These are phyloP conservation scores for Ranitomeya variabilis DNA, from an alignment of 2,113 vertebrate species.

Conservation along the genomic window DNA sequence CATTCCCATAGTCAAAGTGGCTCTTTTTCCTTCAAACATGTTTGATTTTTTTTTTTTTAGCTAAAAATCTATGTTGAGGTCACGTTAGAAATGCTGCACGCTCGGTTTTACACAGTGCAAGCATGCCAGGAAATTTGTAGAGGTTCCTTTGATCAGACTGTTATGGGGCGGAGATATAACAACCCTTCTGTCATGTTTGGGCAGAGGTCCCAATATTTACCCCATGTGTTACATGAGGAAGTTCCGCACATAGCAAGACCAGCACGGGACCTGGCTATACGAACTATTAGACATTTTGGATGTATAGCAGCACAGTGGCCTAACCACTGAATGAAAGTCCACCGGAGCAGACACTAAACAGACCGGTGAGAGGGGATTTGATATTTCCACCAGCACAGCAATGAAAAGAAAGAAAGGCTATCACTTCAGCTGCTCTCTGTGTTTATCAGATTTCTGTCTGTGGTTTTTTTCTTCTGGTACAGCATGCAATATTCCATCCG, in stretches of 20 bases:
- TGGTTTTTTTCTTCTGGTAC: background rate
- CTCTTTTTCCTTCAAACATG: background rate
- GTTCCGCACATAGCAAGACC: background rate
- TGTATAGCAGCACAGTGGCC: background rate
- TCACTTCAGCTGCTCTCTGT: conserved; percentile 1
- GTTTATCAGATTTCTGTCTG: conserved; percentile 13
- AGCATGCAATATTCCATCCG: background rate
- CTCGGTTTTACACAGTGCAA: background rate
- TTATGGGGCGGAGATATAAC: conserved; percentile 5
- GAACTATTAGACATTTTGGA: background rate
- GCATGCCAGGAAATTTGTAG: background rate
- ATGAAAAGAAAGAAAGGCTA: conserved; percentile 19
- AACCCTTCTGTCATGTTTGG: conserved; percentile 29
- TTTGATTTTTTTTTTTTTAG: background rate
- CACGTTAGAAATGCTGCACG: background rate
- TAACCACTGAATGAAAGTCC: background rate
- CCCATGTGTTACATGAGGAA: background rate
- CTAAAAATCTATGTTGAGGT: no score
- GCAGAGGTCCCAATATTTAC: conserved; percentile 30
- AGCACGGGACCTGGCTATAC: background rate
- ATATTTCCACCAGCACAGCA: conserved; percentile 5
- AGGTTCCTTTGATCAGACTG: conserved; percentile 7
- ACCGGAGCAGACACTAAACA: background rate
- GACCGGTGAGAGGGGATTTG: background rate
- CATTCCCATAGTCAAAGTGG: background rate